Conservation (phyloP, 2,888 invertebrate species). For the Glaucopsyche alexis region DNA sequence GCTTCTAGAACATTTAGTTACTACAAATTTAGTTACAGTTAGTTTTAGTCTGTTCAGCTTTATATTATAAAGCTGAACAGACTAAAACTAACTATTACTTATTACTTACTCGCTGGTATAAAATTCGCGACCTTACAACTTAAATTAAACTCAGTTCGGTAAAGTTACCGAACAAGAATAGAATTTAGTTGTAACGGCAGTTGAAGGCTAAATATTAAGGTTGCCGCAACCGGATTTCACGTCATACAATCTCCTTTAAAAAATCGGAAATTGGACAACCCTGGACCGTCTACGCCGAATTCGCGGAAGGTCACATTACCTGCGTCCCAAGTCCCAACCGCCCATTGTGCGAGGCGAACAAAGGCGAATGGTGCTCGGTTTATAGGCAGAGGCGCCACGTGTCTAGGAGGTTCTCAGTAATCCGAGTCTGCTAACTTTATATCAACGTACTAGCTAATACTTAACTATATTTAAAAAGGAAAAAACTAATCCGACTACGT, state of each 20-base stretch:
- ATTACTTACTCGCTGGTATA: too few species aligned
- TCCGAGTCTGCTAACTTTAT: background rate
- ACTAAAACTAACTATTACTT: too few species aligned
- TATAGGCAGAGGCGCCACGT: slow-evolving; percentile 12
- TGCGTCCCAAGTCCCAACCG: slow-evolving; percentile 6
- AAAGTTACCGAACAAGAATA: slow-evolving; percentile 2
- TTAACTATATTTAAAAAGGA: too few species aligned
- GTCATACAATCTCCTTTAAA: background rate
- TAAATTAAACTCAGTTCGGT: background rate
- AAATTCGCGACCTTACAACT: background rate
- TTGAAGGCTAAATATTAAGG: slow-evolving; percentile 1
- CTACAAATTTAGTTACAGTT: too few species aligned
- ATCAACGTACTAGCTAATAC: background rate
- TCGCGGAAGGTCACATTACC: slow-evolving; percentile 23
- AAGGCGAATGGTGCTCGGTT: slow-evolving; percentile 4
- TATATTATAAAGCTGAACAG: too few species aligned
- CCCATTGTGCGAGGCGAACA: slow-evolving; percentile 19
- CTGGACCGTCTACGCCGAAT: slow-evolving; percentile 10
- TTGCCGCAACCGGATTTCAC: background rate
- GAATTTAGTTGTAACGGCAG: background rate
- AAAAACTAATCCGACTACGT: too few species aligned
- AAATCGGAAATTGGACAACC: slow-evolving; percentile 4
- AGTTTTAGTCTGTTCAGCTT: too few species aligned
- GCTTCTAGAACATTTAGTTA: too few species aligned
- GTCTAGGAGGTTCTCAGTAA: slow-evolving; percentile 25